Conservation (phyloP, 2,113 vertebrate species). For the Lichenostomus cassidix region DNA sequence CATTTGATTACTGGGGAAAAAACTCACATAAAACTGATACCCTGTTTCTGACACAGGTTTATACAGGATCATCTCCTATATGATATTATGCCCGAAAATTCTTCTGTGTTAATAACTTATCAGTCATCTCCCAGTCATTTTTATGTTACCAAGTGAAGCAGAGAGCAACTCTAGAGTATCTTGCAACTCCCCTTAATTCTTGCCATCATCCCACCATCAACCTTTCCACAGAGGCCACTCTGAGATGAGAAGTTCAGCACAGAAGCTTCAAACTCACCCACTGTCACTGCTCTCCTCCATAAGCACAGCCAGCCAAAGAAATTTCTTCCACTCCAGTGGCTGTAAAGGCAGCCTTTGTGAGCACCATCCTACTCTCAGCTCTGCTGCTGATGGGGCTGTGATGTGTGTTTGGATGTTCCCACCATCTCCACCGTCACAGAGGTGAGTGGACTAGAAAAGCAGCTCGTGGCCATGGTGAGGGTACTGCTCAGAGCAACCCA, state of each 20-base stretch:
- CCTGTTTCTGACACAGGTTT: not conserved
- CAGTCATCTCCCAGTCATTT: not conserved
- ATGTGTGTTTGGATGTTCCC: not conserved
- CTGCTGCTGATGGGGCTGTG: not conserved
- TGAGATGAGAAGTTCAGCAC: not conserved
- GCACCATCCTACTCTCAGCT: not conserved
- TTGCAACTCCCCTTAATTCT: not conserved
- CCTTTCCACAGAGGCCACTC: not conserved
- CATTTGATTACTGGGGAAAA: not conserved
- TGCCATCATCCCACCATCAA: not conserved
- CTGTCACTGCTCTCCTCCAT: not conserved
- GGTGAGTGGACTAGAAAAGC: not conserved
- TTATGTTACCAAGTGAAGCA: not conserved
- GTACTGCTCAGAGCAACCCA: not conserved
- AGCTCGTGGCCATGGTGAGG: conserved; percentile 9
- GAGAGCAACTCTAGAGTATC: not conserved
- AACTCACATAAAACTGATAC: not conserved
- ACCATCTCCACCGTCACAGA: not conserved
- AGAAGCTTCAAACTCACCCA: not conserved
- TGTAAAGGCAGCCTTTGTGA: not conserved
- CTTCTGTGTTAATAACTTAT: not conserved
- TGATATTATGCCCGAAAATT: accelerated
- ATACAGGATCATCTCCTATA: not conserved
- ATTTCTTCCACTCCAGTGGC: not conserved
- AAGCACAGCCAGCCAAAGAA: not conserved